Conservation (phyloP, 2,888 invertebrate species). For the Mimumesa dahlbomi region DNA sequence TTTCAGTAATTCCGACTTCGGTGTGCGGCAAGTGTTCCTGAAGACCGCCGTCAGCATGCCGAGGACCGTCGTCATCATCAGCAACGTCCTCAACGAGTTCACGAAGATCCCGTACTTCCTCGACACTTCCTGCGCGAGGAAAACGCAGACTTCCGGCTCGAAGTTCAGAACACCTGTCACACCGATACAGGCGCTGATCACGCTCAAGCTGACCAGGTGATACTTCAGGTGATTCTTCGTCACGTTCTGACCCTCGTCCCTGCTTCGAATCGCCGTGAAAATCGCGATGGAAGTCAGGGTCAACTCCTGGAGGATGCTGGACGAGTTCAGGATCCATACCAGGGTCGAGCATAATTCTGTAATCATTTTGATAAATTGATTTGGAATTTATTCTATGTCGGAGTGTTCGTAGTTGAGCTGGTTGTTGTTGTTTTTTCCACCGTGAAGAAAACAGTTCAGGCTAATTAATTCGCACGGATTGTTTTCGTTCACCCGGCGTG, state of each 20-base stretch:
- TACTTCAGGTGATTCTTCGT: constrained; percentile 79
- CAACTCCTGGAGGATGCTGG: constrained; percentile 80
- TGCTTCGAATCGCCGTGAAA: constrained; percentile 72
- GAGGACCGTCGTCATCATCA: constrained; percentile 66
- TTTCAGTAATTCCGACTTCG: constrained; percentile 73
- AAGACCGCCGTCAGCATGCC: constrained; percentile 62
- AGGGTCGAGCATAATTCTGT: constrained; percentile 79
- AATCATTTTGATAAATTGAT: neutral
- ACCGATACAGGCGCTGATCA: constrained; percentile 81
- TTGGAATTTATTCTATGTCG: too few species aligned
- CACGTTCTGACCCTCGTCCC: constrained; percentile 70
- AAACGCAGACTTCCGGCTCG: constrained; percentile 75
- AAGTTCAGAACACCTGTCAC: constrained; percentile 80
- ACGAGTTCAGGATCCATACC: constrained; percentile 80
- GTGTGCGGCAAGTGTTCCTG: constrained; percentile 62
- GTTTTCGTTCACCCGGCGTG: too few species aligned
- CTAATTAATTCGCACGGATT: too few species aligned
- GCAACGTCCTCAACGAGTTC: constrained; percentile 68
- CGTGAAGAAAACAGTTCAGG: too few species aligned
- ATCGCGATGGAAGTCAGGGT: constrained; percentile 80
- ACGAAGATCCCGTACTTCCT: constrained; percentile 75
- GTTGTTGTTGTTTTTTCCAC: too few species aligned
- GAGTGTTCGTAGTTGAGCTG: too few species aligned
- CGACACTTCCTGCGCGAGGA: constrained; percentile 74
- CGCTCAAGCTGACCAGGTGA: constrained; percentile 80